Evolutionary conservation across 2,797 vertebrate species (phyloP), one percentile per base, ranked within the genome.

Genomic region (Tiaroga cobitis): DNA sequence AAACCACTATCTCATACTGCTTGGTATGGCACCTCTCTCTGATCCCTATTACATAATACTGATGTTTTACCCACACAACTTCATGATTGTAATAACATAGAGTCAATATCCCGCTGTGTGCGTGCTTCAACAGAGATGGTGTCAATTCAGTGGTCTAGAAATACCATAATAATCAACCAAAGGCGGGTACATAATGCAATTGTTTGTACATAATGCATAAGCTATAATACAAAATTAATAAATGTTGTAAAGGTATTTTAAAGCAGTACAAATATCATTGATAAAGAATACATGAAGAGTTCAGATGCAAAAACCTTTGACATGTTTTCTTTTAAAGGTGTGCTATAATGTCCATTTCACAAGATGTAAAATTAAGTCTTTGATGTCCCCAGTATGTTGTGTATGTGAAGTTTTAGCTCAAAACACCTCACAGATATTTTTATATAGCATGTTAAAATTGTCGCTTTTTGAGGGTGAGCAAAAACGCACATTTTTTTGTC

Each of bases 31-130:
- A 74, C 61, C 54, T 69, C 51, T 83, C 51, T 69, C 16, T 5
- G 26, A 79, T 67, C 26, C 54, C 67, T 81, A 18, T 87, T 82
- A 68, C 68, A 73, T 80, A 88, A 87, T 80, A 72, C 43, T 65
- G 63, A 86, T 59, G 86, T 86, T 85, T 85, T 85, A 83, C 72
- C 74, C 70, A 80, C 54, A 77, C 72, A 74, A 59, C 54, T 65
- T 74, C 77, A 80, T 83, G 34, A 43, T 74, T 78, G 24, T 49
- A 84, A 80, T 80, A 79, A 80, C 76, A 70, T 34, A 56, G 32
- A 83, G 68, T 84, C 81, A 67, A 61, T 59, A 56, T 26, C 63
- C 72, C 4, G 5, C 59, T 78, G 65, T 67, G 41, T 10, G 6
- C 19, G 29, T 43, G n/a, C 77, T 73, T 85, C 16, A 34, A 29